Evolutionary conservation across 2,797 vertebrate genomes (phyloP).

Genomic region (Huso huso): DNA sequence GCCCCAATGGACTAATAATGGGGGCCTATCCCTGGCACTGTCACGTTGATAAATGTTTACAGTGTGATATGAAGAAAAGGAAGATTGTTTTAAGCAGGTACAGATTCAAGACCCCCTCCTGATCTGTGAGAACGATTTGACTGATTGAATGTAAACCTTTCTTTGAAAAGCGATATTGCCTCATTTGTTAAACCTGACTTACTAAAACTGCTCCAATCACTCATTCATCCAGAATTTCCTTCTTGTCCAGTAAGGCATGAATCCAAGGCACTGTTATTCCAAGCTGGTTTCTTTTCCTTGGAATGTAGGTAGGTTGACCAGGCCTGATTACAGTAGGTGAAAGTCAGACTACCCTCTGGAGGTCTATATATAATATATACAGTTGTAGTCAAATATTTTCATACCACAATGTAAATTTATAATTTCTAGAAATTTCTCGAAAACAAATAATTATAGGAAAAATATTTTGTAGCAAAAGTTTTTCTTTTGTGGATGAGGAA

Average conservation of each 20-base stretch:
- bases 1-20: conserved; percentile 62
- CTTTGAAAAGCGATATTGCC: conserved; percentile 40
- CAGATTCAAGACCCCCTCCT: conserved; percentile 45
- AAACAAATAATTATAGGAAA: too few relatives aligned
- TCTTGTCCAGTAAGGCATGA: conserved; percentile 14
- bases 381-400: too few relatives aligned
- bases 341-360: too few relatives aligned
- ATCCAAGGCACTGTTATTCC: conserved; percentile 5
- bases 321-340: conserved; percentile 12
- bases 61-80: conserved; percentile 33
- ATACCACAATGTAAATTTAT: too few relatives aligned
- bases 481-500: too few relatives aligned
- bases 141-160: conserved; percentile 34
- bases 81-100: conserved; percentile 61
- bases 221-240: conserved; percentile 21
- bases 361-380: too few relatives aligned
- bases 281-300: neutral
- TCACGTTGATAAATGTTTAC: conserved; percentile 68
- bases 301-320: conserved; percentile 1
- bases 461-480: too few relatives aligned
- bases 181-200: conserved; percentile 52
- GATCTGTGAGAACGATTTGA: conserved; percentile 32
- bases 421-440: too few relatives aligned
- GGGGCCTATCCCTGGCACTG: conserved; percentile 47
- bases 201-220: conserved; percentile 44